phyloP scores from a whole-genome alignment of 2,888 invertebrate species.

The Tachina grossa region DNA sequence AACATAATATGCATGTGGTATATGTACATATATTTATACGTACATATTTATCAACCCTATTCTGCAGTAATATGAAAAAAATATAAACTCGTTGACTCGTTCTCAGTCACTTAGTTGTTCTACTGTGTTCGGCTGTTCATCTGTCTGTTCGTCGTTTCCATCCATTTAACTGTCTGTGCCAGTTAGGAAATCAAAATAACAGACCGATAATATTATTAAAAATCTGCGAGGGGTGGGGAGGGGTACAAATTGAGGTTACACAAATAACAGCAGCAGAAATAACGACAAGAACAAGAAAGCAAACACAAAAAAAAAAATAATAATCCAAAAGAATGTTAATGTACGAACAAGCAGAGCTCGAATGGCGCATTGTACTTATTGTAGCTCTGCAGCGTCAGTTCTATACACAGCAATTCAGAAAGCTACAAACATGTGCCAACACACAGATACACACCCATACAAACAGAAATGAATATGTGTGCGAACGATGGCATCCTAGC shows the following conservation, averaged over 20 bases:
- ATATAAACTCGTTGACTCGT: not conserved
- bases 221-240: not conserved
- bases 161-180: constrained; percentile 55
- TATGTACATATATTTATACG: not conserved
- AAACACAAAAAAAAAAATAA: not conserved
- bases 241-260: constrained; percentile 65
- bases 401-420: constrained; percentile 19
- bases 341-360: constrained; percentile 66
- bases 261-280: constrained; percentile 52
- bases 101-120: constrained; percentile 32
- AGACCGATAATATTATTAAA: not conserved
- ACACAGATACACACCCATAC: not conserved
- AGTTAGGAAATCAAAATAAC: constrained; percentile 57
- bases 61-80: not conserved
- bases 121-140: constrained; percentile 11
- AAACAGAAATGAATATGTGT: too few species aligned
- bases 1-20: too few species aligned
- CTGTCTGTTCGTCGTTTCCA: constrained; percentile 3
- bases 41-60: not conserved
- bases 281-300: constrained; percentile 13
- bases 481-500: too few species aligned
- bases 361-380: constrained; percentile 67
- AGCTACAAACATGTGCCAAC: constrained; percentile 13
- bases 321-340: constrained; percentile 63
- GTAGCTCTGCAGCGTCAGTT: constrained; percentile 40